Evolutionary conservation across 1,140 invertebrate species (phyloP).

Genomic region (Leptoteleia sp.): DNA sequence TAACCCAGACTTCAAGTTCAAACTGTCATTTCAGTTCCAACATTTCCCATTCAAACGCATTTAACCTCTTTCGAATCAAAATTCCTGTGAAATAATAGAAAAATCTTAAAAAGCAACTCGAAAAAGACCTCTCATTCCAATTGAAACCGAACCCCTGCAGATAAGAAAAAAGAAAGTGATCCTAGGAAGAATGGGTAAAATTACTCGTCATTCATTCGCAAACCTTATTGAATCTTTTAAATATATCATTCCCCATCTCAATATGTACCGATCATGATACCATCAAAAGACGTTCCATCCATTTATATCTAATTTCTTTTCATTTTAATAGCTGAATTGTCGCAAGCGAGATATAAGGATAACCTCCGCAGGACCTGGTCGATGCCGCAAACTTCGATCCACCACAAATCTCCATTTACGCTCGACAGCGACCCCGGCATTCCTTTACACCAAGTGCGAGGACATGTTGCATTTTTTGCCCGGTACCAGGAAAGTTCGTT

Average conservation of each 20-base stretch:
- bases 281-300: no score
- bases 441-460: constrained; percentile 61
- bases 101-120: neutral
- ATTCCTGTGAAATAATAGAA: constrained; percentile 6
- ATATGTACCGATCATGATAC: constrained; percentile 2
- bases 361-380: constrained; percentile 51
- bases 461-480: constrained; percentile 54
- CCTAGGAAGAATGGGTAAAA: constrained; percentile 11
- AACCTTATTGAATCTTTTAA: neutral
- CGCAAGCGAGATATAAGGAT: constrained; percentile 26
- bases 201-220: constrained; percentile 3
- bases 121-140: constrained; percentile 3
- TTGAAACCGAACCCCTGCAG: neutral
- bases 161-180: neutral
- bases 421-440: constrained; percentile 44
- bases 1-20: neutral
- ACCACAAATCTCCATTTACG: constrained; percentile 62
- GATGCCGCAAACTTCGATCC: constrained; percentile 55
- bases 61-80: constrained; percentile 12
- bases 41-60: neutral
- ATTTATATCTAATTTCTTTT: constrained; percentile 20
- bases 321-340: constrained; percentile 40
- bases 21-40: constrained; percentile 7
- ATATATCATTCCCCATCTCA: constrained; percentile 5
- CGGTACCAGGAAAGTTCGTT: constrained; percentile 24